A percentile compares a stretch with the other conserved stretches of the same genome.
phyloP scores from a whole-genome alignment of 2,888 invertebrate species.

The Limnephilus lunatus region DNA sequence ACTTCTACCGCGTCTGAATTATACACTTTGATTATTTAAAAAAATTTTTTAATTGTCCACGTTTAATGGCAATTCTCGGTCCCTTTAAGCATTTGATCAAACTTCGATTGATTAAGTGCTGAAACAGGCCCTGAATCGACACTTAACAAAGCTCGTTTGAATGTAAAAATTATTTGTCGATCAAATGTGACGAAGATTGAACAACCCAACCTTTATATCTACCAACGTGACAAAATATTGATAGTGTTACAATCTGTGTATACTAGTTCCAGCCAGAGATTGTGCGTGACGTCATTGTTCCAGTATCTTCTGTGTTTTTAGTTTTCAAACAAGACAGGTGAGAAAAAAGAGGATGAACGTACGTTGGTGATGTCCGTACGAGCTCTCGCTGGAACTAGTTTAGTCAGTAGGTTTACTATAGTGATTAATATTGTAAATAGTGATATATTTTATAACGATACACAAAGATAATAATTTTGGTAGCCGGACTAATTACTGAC shows the following conservation, averaged over 20 bases:
- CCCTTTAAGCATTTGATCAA: not conserved
- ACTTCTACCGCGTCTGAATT: no score
- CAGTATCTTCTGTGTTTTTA: no score
- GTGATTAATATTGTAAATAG: not conserved
- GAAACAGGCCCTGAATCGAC: no score
- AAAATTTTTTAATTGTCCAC: not conserved
- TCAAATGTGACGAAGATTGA: not conserved
- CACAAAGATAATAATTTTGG: not conserved
- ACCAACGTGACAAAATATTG: not conserved
- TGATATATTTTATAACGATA: not conserved
- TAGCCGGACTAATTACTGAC: constrained; percentile 19
- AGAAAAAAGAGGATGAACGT: no score
- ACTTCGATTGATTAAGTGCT: no score
- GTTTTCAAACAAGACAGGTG: no score
- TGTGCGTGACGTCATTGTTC: no score
- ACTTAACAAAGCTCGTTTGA: not conserved
- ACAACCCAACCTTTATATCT: not conserved
- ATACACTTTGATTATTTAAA: no score
- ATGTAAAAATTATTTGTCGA: not conserved
- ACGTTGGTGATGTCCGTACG: no score
- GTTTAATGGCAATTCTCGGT: not conserved
- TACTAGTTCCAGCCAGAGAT: no score
- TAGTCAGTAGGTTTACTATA: not conserved
- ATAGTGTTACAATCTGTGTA: not conserved
- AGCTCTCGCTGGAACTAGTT: no score